phyloP scores from a whole-genome alignment of 2,888 invertebrate species.

The Drosophila prolongata region DNA sequence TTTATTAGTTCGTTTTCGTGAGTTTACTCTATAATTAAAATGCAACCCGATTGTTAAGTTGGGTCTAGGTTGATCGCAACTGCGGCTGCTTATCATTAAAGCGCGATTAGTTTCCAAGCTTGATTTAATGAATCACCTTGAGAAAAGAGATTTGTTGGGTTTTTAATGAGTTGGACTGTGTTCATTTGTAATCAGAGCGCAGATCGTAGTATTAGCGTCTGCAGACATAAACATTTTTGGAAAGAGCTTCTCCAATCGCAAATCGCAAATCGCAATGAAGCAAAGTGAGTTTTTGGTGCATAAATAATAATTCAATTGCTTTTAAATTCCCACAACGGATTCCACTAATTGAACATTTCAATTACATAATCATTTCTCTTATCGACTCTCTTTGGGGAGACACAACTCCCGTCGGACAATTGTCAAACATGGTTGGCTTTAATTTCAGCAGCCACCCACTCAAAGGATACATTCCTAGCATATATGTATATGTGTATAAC shows the following conservation, averaged over 20 bases:
- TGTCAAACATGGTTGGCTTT: slow-evolving; percentile 13
- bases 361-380: slow-evolving; percentile 7
- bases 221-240: not conserved
- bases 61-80: slow-evolving; percentile 9
- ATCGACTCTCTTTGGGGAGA: not conserved
- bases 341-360: slow-evolving; percentile 6
- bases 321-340: not conserved
- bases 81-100: slow-evolving; percentile 47
- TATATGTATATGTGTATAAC: not conserved
- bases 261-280: not conserved
- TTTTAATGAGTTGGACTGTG: slow-evolving; percentile 39
- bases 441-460: slow-evolving; percentile 4
- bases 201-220: slow-evolving; percentile 7
- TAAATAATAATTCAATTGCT: not conserved
- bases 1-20: slow-evolving; percentile 62
- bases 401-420: slow-evolving; percentile 9
- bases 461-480: slow-evolving; percentile 23
- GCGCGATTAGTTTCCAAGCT: slow-evolving; percentile 32
- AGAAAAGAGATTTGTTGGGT: slow-evolving; percentile 16
- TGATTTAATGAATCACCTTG: slow-evolving; percentile 19
- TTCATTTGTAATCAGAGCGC: slow-evolving; percentile 18
- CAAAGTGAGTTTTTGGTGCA: not conserved
- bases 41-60: slow-evolving; percentile 30
- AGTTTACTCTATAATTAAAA: slow-evolving; percentile 62
- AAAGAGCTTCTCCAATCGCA: not conserved